Conservation (phyloP, 1,140 invertebrate species). For the Chrysopa pallens region DNA sequence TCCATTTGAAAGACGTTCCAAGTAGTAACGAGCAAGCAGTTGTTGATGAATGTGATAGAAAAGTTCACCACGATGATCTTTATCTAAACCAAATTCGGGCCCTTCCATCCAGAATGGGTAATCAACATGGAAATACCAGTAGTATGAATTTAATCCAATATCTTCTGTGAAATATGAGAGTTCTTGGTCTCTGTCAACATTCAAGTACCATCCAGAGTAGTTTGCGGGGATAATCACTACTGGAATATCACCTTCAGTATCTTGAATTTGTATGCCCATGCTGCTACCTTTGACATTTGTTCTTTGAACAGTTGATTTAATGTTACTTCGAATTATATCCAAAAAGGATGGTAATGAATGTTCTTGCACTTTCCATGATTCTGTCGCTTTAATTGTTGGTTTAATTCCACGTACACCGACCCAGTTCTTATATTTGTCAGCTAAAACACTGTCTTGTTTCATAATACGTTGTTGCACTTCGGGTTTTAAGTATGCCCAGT, state of each 20-base stretch:
- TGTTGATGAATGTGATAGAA: slow-evolving; percentile 40
- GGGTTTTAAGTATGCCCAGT: slow-evolving; percentile 17
- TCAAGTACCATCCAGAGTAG: slow-evolving; percentile 30
- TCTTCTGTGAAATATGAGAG: slow-evolving; percentile 59
- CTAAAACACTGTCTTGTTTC: slow-evolving; percentile 23
- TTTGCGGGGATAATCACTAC: slow-evolving; percentile 25
- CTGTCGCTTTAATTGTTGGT: no score
- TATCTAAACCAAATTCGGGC: slow-evolving; percentile 24
- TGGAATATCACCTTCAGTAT: slow-evolving; percentile 1
- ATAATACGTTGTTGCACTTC: slow-evolving; percentile 17
- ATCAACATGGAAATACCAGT: slow-evolving; percentile 42
- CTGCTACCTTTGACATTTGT: background rate
- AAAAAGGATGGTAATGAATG: no score
- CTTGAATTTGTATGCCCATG: background rate
- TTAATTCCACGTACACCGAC: background rate
- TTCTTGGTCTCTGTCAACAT: slow-evolving; percentile 18
- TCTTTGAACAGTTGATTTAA: no score
- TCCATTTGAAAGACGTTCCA: slow-evolving; percentile 45
- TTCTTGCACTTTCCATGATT: no score
- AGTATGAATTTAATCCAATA: slow-evolving; percentile 46
- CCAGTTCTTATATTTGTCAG: slow-evolving; percentile 16
- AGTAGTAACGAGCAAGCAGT: slow-evolving; percentile 40
- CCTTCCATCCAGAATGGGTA: slow-evolving; percentile 40
- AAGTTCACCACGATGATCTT: slow-evolving; percentile 39
- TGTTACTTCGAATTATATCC: no score